These are phyloP conservation scores for Argya squamiceps DNA, from an alignment of 2,797 vertebrate species.

Conservation along the genomic window DNA sequence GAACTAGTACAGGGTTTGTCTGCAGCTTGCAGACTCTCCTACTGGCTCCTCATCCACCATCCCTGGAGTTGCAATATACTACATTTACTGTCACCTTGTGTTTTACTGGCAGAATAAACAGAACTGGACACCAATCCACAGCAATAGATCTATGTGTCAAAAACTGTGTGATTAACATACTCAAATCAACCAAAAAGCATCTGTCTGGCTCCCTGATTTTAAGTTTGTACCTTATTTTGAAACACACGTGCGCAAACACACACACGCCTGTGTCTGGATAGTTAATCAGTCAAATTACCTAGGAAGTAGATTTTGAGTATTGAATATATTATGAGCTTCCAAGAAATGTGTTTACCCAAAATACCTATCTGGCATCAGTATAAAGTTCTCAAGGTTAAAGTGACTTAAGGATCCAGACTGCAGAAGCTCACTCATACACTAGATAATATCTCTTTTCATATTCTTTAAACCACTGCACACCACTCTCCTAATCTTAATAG, in stretches of 20 bases:
- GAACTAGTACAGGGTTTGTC: background rate
- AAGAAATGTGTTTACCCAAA: slow-evolving; percentile 7
- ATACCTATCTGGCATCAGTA: background rate
- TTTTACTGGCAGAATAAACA: background rate
- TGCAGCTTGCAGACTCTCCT: background rate
- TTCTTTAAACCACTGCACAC: slow-evolving; percentile 27
- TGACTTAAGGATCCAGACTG: background rate
- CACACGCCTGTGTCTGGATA: background rate
- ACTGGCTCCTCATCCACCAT: background rate
- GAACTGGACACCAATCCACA: background rate
- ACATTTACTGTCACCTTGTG: background rate
- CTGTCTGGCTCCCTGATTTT: background rate
- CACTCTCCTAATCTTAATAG: slow-evolving; percentile 38
- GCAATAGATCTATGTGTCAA: background rate
- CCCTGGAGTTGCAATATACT: background rate
- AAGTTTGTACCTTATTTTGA: background rate
- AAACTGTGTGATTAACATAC: background rate
- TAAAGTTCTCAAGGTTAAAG: slow-evolving; percentile 37
- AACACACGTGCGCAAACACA: background rate
- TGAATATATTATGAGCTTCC: slow-evolving; percentile 14
- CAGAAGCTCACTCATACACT: background rate
- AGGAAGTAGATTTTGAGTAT: background rate
- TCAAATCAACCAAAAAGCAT: background rate
- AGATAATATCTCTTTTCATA: background rate
- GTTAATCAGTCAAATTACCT: background rate